phyloP scores from a whole-genome alignment of 2,113 vertebrate species.

The Larimichthys crocea region DNA sequence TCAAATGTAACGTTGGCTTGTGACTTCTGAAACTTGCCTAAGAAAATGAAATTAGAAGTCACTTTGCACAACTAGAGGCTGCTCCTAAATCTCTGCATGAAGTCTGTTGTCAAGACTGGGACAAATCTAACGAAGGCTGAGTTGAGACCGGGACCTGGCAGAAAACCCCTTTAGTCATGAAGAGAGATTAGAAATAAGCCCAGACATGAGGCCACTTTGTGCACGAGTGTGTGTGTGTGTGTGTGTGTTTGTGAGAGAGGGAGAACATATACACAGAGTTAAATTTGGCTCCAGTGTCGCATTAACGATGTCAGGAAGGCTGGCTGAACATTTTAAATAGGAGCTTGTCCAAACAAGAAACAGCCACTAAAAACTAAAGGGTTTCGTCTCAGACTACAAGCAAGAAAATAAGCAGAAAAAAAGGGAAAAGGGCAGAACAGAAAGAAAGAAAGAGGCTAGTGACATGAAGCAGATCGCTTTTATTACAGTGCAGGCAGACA shows the following conservation, averaged over 20 bases:
- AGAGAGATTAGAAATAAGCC: constrained; percentile 79
- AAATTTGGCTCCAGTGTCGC: constrained; percentile 80
- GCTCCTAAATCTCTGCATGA: constrained; percentile 27
- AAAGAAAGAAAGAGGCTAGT: constrained; percentile 84
- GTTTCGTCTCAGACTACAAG: constrained; percentile 26
- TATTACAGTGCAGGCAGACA: constrained; percentile 86
- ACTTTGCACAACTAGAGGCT: constrained; percentile 24
- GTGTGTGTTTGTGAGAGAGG: background rate
- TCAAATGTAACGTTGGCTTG: constrained; percentile 29
- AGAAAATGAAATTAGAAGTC: constrained; percentile 46
- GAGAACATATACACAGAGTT: constrained; percentile 65
- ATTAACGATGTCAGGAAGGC: constrained; percentile 80
- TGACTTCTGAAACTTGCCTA: constrained; percentile 37
- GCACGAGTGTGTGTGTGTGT: background rate
- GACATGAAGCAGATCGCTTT: constrained; percentile 91
- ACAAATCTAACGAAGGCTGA: constrained; percentile 39
- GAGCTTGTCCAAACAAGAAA: constrained; percentile 86
- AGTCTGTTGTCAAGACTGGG: constrained; percentile 30
- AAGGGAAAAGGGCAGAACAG: constrained; percentile 26
- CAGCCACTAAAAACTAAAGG: constrained; percentile 78
- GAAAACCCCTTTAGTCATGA: constrained; percentile 64
- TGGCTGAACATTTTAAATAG: constrained; percentile 82
- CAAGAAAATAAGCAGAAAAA: constrained; percentile 73
- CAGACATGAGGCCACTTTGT: constrained; percentile 80
- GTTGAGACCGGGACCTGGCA: constrained; percentile 61